Base-by-base conservation (phyloP, 2,888 invertebrate species). In the Mystacides longicornis region DNA sequence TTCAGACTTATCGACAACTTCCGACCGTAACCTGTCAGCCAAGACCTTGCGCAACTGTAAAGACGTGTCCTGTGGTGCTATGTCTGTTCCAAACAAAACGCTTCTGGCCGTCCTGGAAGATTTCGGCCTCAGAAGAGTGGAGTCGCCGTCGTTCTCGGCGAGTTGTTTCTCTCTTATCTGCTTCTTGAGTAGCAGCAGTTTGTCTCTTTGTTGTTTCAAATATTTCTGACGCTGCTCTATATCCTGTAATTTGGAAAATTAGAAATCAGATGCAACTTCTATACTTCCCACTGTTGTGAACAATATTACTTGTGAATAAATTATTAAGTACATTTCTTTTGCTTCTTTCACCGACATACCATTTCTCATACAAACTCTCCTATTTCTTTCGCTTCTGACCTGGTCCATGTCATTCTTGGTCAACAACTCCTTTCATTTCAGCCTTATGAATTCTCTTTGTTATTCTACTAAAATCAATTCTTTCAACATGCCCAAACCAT, bases 151-250 rank as follows among this genome's bases (percentile, higher is more conserved):
- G 14, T 80, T 81, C 31, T 77, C 79, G 23, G 81, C 82, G 5
- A 94, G 74, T 67, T 89, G 84, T 63, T 87, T 86, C 66, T 89
- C 87, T 19, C 96, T 80, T 20, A 89, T 93, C 67, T 89, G 86
- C 67, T 89, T 90, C 71, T 96, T 97, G 67, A 95, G 74, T 19
- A 89, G 89, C 45, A 96, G 78, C 52, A 97, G 78, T 68, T 94
- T 93, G 70, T 96, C 96, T 21, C 96, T 80, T 68, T 96, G 95
- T 58, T 88, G 84, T 52, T 88, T 83, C 55, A 97, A 74, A 69
- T 95, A 96, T 62, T 88, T 85, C 65, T 93, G 90, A 0, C 96
- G 81, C 55, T 83, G 82, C 59, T 81, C 81, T 48, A 94, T 73
- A 63, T 93, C 93, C 55, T 61, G 27, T 18, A 55, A 53, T 37